Conservation (phyloP, 2,888 invertebrate species). For the Chymomyza procnemis region DNA sequence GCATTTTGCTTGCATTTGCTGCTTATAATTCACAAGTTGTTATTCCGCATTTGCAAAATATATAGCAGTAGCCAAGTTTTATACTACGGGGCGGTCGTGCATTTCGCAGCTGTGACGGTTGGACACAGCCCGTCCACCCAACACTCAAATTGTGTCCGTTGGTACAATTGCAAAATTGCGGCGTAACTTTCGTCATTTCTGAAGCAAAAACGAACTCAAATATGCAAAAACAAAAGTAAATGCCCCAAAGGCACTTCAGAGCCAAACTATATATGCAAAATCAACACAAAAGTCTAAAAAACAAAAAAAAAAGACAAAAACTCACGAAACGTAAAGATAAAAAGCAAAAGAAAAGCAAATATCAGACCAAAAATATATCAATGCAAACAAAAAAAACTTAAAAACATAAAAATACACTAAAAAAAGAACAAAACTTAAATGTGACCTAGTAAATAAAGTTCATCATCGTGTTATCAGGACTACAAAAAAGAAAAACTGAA, state of each 20-base stretch:
- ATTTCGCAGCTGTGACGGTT: slow-evolving; percentile 68
- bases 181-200: slow-evolving; percentile 53
- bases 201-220: slow-evolving; percentile 40
- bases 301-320: slow-evolving; percentile 35
- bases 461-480: slow-evolving; percentile 66
- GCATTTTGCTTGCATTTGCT: slow-evolving; percentile 10
- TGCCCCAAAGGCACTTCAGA: slow-evolving; percentile 22
- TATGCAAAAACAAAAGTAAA: slow-evolving; percentile 25
- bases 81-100: slow-evolving; percentile 65
- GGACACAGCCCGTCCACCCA: slow-evolving; percentile 68
- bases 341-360: slow-evolving; percentile 44
- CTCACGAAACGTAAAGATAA: slow-evolving; percentile 59
- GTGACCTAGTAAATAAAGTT: slow-evolving; percentile 67
- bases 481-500: slow-evolving; percentile 29
- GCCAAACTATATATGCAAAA: slow-evolving; percentile 38
- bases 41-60: slow-evolving; percentile 41
- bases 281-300: slow-evolving; percentile 52
- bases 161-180: slow-evolving; percentile 15
- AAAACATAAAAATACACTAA: slow-evolving; percentile 57
- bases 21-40: slow-evolving; percentile 58
- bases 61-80: slow-evolving; percentile 35
- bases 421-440: slow-evolving; percentile 61
- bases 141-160: slow-evolving; percentile 67
- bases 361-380: slow-evolving; percentile 68
- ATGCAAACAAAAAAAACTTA: slow-evolving; percentile 63